Conservation (phyloP, 37 sponge, comb jelly and placozoan genomes). For the Tethya wilhelma region DNA sequence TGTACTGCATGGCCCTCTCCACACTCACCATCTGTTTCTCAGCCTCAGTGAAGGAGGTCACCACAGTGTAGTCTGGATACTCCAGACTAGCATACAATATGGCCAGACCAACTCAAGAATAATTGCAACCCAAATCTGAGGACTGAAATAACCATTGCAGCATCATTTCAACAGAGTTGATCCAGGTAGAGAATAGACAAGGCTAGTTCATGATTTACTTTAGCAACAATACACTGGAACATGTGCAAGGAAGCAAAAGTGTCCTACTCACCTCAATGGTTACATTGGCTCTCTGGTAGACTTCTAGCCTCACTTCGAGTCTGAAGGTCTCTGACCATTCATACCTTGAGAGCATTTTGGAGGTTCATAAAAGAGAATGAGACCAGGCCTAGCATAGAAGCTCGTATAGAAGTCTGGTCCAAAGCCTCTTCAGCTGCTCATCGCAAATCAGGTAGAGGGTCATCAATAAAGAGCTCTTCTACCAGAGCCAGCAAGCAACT, state of each 20-base stretch:
- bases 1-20: constrained; percentile 94
- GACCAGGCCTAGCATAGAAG: constrained; percentile 88
- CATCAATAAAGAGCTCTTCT: too few relatives aligned
- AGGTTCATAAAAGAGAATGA: constrained; percentile 76
- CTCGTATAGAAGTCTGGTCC: constrained; percentile 94
- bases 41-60: constrained; percentile 92
- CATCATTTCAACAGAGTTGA: constrained; percentile 86
- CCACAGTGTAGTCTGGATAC: too few relatives aligned
- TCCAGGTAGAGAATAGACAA: constrained; percentile 60
- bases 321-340: constrained; percentile 70
- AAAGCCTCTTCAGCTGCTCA: constrained; percentile 75
- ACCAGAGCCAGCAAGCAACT: too few relatives aligned
- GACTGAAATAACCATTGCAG: too few relatives aligned
- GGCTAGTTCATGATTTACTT: background rate
- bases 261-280: constrained; percentile 65
- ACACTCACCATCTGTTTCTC: constrained; percentile 99
- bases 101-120: constrained; percentile 96
- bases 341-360: constrained; percentile 62
- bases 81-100: constrained; percentile 95
- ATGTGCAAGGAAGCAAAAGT: background rate
- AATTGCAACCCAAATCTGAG: too few relatives aligned
- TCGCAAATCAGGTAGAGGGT: background rate
- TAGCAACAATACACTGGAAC: too few relatives aligned
- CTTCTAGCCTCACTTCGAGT: too few relatives aligned
- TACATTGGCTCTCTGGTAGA: constrained; percentile 91